These are phyloP conservation scores for Bagarius yarrelli DNA, from an alignment of 2,113 vertebrate genomes.

Conservation along the genomic window DNA sequence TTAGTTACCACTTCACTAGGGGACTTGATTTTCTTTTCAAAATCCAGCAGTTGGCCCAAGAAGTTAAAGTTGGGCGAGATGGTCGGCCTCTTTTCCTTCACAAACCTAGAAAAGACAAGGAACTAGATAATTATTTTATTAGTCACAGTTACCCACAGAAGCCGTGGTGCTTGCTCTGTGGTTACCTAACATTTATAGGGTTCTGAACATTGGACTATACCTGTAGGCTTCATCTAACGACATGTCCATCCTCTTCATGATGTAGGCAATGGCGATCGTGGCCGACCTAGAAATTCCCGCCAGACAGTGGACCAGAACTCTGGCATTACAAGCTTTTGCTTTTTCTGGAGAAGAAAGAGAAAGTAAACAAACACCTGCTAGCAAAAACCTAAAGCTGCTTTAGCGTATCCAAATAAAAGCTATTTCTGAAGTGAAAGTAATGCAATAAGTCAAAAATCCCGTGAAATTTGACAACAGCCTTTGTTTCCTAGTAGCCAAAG, in stretches of 20 bases:
- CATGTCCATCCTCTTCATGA: slow-evolving; percentile 81
- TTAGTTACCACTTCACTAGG: slow-evolving; percentile 56
- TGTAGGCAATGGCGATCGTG: slow-evolving; percentile 80
- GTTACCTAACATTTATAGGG: not conserved
- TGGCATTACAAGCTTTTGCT: slow-evolving; percentile 83
- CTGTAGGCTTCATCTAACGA: slow-evolving; percentile 79
- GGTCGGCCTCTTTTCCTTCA: slow-evolving; percentile 78
- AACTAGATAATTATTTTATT: not conserved
- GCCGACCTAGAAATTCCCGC: slow-evolving; percentile 78
- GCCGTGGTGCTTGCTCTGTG: not conserved
- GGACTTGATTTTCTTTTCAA: slow-evolving; percentile 89
- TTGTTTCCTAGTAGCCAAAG: not conserved
- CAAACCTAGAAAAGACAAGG: slow-evolving; percentile 66
- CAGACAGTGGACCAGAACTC: slow-evolving; percentile 78
- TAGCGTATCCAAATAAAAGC: slow-evolving; percentile 8
- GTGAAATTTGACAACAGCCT: not conserved
- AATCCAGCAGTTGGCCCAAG: slow-evolving; percentile 84
- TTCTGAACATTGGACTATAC: slow-evolving; percentile 47
- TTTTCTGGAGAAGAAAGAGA: slow-evolving; percentile 76
- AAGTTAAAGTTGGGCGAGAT: slow-evolving; percentile 84
- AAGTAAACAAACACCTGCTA: not conserved
- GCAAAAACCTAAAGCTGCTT: not conserved
- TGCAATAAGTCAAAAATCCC: not conserved
- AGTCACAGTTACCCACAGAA: not conserved
- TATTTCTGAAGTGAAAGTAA: not conserved